Evolutionary conservation across 1,140 invertebrate genomes (phyloP), one percentile per base, ranked within the genome.

Genomic region (Dendroctonus valens): DNA sequence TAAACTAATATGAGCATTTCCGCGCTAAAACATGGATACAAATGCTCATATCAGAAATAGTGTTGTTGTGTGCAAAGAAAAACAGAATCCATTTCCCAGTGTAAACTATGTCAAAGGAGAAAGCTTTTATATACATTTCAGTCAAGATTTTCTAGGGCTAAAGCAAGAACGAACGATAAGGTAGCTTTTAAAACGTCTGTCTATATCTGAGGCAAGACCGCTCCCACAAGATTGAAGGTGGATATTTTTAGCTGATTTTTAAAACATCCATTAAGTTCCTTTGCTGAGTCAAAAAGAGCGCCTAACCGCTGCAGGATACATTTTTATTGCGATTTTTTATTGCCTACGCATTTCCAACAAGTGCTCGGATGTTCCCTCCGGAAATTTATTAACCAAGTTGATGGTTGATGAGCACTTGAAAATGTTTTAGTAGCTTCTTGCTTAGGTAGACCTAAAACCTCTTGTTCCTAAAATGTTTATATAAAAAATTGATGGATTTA

Each of bases 241-340:
- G 55, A 42, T 58, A 15, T 58, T 58, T 57, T 58, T 11, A 58
- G 55, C 6, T 12, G n/a, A 58, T 41, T 58, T 58, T 42, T 58
- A 58, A 41, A 52, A 52, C 50, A 9, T 52, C 50, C 50, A 52
- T 52, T 52, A 52, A 52, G n/a, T 52, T 52, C 41, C 55, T 58
- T 50, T 58, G n/a, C 14, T 4, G 37, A 52, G n/a, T 37, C 26
- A 52, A 52, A 52, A 37, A 52, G 50, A 26, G 12, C 50, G 50
- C 14, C 12, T 52, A 52, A 52, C 14, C n/a, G n/a, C n/a, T 52
- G 6, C 26, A 52, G 50, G 26, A 52, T 15, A 52, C 26, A 26
- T 52, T 52, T 14, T 52, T 26, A 52, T 52, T 52, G 9, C 12
- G n/a, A 26, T 37, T 52, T 52, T 52, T 52, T 26, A 26, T 26